Evolutionary conservation across 2,888 invertebrate species (phyloP).

Genomic region (Apodemia zela): DNA sequence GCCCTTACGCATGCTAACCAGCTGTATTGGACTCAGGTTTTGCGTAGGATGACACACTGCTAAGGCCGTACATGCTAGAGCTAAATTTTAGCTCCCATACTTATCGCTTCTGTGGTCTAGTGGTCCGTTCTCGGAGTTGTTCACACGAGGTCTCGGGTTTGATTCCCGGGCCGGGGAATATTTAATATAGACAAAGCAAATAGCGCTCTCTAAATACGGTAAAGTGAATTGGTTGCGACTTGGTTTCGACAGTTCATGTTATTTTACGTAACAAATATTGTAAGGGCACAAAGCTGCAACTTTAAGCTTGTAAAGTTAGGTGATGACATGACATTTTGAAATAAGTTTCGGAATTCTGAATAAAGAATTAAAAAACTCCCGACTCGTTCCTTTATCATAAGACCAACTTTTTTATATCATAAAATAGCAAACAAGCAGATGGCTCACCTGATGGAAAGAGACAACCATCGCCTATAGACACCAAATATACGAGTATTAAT

Average conservation of each 20-base stretch:
- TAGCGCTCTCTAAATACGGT: neutral
- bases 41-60: neutral
- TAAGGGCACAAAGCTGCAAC: neutral
- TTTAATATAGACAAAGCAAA: slow-evolving; percentile 1
- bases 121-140: too few species aligned
- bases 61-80: neutral
- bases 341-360: neutral
- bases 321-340: neutral
- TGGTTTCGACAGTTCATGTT: neutral
- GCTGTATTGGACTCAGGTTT: neutral
- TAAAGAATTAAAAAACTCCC: too few species aligned
- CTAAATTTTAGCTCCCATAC: too few species aligned
- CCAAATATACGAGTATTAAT: too few species aligned
- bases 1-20: neutral
- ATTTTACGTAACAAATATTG: neutral
- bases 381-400: too few species aligned
- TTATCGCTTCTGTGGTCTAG: too few species aligned
- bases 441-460: too few species aligned
- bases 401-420: too few species aligned
- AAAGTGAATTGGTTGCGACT: neutral
- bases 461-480: too few species aligned
- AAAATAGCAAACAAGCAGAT: too few species aligned
- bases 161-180: too few species aligned
- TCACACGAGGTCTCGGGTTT: too few species aligned
- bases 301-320: neutral